Percentiles rank a stretch among this genome's conserved stretches.
These are phyloP conservation scores for Entomobrya proxima DNA, from an alignment of 2,888 invertebrate species.

Conservation along the genomic window DNA sequence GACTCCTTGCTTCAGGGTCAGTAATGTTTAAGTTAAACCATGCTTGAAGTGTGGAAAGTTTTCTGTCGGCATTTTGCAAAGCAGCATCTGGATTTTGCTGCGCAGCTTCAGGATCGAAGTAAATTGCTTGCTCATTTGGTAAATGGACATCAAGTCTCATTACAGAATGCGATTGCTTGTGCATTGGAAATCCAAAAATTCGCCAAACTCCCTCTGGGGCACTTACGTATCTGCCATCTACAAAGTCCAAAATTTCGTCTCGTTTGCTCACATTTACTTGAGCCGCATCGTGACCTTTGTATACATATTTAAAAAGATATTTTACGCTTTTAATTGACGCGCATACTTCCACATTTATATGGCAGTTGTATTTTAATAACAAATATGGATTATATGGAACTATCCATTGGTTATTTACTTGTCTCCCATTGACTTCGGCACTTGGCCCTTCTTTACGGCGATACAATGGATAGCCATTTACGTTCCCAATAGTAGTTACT, in stretches of 20 bases:
- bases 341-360: constrained; percentile 1
- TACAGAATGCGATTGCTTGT: too few relatives aligned
- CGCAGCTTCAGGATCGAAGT: too few relatives aligned
- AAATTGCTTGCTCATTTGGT: too few relatives aligned
- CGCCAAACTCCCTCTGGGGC: constrained; percentile 76
- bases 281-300: constrained; percentile 72
- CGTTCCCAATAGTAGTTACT: not conserved
- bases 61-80: too few relatives aligned
- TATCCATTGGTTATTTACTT: not conserved
- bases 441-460: not conserved
- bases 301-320: constrained; percentile 73
- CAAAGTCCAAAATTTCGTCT: constrained; percentile 70
- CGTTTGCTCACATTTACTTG: not conserved
- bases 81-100: too few relatives aligned
- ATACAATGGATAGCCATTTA: not conserved
- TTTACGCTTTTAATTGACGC: constrained; percentile 59
- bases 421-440: not conserved
- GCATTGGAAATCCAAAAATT: constrained; percentile 75
- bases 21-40: too few relatives aligned
- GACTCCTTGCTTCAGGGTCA: too few relatives aligned
- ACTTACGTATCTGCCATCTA: constrained; percentile 76
- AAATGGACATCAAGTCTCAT: too few relatives aligned
- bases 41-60: too few relatives aligned
- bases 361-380: constrained; percentile 1
- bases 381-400: not conserved